A percentile compares a stretch with the other conserved stretches of the same genome.
Conservation (phyloP, 2,888 invertebrate genomes). For the Tetrapedia diversipes region DNA sequence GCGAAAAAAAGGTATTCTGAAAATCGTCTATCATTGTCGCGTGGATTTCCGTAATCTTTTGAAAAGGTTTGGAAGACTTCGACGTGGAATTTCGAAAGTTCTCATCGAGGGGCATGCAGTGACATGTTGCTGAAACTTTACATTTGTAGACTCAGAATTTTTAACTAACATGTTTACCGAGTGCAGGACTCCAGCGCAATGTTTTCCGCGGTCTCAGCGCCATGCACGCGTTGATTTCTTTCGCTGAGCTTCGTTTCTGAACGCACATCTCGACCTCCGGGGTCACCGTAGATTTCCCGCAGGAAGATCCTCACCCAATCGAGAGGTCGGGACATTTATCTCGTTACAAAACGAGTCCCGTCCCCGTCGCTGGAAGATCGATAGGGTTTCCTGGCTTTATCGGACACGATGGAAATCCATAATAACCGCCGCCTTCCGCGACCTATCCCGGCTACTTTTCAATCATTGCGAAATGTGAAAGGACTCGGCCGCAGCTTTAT, state of each 20-base stretch:
- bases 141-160: not conserved
- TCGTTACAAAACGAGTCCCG: constrained; percentile 47
- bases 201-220: not conserved
- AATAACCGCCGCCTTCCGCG: constrained; percentile 61
- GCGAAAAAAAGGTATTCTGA: too few species aligned
- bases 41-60: too few species aligned
- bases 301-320: constrained; percentile 53
- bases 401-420: constrained; percentile 56
- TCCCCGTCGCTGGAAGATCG: constrained; percentile 43
- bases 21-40: too few species aligned
- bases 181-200: not conserved
- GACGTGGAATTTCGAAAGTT: too few species aligned
- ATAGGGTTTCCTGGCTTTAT: constrained; percentile 52
- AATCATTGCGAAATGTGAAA: constrained; percentile 65
- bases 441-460: constrained; percentile 60
- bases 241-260: constrained; percentile 15
- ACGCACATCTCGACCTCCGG: constrained; percentile 27
- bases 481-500: constrained; percentile 58
- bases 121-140: not conserved
- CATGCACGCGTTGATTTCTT: constrained; percentile 25
- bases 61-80: too few species aligned
- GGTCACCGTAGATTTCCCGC: constrained; percentile 32
- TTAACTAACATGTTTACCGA: not conserved
- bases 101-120: too few species aligned
- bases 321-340: constrained; percentile 45